Base-by-base conservation (phyloP, 2,797 vertebrate genomes). In the Rallus crepitans region DNA sequence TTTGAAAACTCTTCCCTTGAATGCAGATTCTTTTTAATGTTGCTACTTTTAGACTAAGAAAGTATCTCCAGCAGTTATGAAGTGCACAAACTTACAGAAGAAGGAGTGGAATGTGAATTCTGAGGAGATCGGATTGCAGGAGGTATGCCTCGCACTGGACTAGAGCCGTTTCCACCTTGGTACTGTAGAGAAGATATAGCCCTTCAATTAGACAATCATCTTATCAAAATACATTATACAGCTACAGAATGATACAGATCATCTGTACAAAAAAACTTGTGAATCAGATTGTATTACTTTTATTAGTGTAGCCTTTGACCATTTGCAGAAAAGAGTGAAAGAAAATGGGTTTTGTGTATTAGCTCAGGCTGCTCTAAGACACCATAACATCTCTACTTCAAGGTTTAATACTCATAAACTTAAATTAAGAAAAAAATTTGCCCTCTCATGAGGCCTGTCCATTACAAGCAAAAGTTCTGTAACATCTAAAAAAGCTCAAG, bases 121-220 rank as follows among this genome's bases (percentile, higher is more conserved):
- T 99, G 99, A 94, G 99, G 99, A 82, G 99, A 99, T 95, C 99
- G 99, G 94, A 99, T 99, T 85, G 98, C 98, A 89, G 99, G 99
- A 93, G 99, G 99, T 89, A 99, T 97, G 35, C 99, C 99, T 98
- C 99, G 98, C 94, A 99, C 99, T 72, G 99, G 99, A 98, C 99
- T 99, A 90, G 99, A 99, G 95, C 99, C 99, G 97, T 99, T 99
- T 91, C 99, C 99, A 98, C 98, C 99, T 97, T 99, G 99, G 97
- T 99, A 99, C 99, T 99, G 90, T 18, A 61, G 66, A 94, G 80
- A 85, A 92, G 75, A 93, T 31, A 82, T 0, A 18, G 35, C 15
- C 18, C 60, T 65, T 91, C 69, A 28, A 18, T 96, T 40, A 94
- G 87, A 86, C 82, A 69, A 31, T 17, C 20, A 42, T 33, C 53